phyloP scores from a whole-genome alignment of 2,113 vertebrate genomes.

The Sorex araneus region DNA sequence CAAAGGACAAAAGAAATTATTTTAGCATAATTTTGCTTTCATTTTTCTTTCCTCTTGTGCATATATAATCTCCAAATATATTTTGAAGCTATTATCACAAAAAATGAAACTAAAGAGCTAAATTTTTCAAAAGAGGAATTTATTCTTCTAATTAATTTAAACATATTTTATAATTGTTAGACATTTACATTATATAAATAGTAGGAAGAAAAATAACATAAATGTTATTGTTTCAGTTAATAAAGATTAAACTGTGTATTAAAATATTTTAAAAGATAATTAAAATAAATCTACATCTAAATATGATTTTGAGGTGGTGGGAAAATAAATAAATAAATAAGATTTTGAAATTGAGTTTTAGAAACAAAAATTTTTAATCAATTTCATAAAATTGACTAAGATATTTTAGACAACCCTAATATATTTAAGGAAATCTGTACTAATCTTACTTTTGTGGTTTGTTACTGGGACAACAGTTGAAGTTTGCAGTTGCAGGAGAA shows the following conservation, averaged over 20 bases:
- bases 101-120: background rate
- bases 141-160: slow-evolving; percentile 45
- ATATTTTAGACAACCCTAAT: background rate
- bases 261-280: background rate
- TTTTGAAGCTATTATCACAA: slow-evolving; percentile 2
- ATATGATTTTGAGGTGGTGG: slow-evolving; percentile 20
- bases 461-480: background rate
- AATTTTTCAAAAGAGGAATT: background rate
- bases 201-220: too few species aligned
- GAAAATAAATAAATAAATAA: too few species aligned
- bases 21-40: background rate
- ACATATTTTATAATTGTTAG: background rate
- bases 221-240: background rate
- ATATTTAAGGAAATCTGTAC: background rate
- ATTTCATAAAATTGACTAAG: background rate
- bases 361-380: slow-evolving; percentile 31
- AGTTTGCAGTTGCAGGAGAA: background rate
- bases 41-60: slow-evolving; percentile 12
- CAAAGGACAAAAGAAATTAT: too few species aligned
- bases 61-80: background rate
- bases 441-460: background rate
- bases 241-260: background rate
- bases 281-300: background rate
- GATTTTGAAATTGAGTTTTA: slow-evolving; percentile 43
- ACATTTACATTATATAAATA: too few species aligned